Conservation (phyloP, 2,888 invertebrate species). For the Caenorhabditis zanzibari region DNA sequence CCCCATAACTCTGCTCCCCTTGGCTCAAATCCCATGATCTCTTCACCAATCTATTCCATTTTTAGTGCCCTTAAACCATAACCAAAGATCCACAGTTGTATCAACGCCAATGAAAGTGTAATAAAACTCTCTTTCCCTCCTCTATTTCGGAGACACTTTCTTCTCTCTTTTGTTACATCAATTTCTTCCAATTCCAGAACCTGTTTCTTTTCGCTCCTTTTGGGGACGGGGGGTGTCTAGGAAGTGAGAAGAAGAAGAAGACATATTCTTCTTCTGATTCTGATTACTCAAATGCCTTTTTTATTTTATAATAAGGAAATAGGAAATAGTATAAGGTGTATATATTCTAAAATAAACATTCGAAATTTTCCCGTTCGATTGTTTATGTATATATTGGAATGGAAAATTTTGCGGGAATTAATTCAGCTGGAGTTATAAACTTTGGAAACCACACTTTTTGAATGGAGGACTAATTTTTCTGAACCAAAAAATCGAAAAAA, state of each 20-base stretch:
- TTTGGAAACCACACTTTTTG: background rate
- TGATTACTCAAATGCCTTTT: background rate
- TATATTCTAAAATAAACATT: background rate
- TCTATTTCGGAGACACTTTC: slow-evolving; percentile 13
- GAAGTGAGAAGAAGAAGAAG: no score
- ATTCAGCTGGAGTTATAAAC: background rate
- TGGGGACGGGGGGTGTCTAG: background rate
- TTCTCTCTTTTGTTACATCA: slow-evolving; percentile 50
- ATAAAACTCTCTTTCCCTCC: slow-evolving; percentile 29
- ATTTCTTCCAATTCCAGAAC: slow-evolving; percentile 3
- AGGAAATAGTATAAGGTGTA: no score
- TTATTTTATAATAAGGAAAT: no score
- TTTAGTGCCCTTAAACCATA: no score
- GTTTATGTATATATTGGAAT: background rate
- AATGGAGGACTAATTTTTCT: no score
- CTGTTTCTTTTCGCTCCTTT: slow-evolving; percentile 3
- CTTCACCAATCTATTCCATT: no score
- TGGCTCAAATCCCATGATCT: background rate
- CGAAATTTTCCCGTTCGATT: background rate
- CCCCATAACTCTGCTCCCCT: no score
- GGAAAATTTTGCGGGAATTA: background rate
- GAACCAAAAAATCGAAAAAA: background rate
- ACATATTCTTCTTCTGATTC: background rate
- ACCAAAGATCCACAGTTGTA: background rate
- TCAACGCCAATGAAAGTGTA: slow-evolving; percentile 12